phyloP scores from a whole-genome alignment of 1,140 invertebrate species.

The Nymphalis io region DNA sequence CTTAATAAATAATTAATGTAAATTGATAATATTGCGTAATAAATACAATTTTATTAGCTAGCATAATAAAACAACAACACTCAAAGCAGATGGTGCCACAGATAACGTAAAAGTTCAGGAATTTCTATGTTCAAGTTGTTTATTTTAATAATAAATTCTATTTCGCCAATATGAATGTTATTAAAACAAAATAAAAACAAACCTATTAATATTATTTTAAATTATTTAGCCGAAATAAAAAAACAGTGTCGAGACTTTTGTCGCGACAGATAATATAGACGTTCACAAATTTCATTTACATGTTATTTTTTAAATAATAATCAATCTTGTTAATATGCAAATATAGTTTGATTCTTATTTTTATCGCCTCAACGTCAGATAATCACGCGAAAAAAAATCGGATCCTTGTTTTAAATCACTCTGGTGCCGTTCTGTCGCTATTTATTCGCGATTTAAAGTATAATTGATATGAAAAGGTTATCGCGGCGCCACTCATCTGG shows the following conservation, averaged over 20 bases:
- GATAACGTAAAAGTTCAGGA: no score
- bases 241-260: background rate
- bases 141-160: no score
- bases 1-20: no score
- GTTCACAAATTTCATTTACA: constrained; percentile 1
- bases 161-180: no score
- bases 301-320: constrained; percentile 28
- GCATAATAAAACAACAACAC: no score
- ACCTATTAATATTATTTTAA: no score
- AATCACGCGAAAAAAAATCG: constrained; percentile 26
- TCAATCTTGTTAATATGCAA: constrained; percentile 39
- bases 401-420: constrained; percentile 40
- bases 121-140: no score
- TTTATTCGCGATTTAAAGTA: constrained; percentile 33
- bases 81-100: no score
- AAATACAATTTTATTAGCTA: no score
- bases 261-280: constrained; percentile 21
- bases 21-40: no score
- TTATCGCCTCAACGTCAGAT: constrained; percentile 21
- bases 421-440: constrained; percentile 40
- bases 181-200: no score
- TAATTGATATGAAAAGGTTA: constrained; percentile 43
- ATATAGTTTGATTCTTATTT: constrained; percentile 25
- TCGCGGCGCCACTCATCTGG: constrained; percentile 32
- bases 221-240: background rate